A percentile compares a stretch with the other conserved stretches of the same genome.
Conservation (phyloP, 2,113 vertebrate genomes). For the Epinephelus moara region DNA sequence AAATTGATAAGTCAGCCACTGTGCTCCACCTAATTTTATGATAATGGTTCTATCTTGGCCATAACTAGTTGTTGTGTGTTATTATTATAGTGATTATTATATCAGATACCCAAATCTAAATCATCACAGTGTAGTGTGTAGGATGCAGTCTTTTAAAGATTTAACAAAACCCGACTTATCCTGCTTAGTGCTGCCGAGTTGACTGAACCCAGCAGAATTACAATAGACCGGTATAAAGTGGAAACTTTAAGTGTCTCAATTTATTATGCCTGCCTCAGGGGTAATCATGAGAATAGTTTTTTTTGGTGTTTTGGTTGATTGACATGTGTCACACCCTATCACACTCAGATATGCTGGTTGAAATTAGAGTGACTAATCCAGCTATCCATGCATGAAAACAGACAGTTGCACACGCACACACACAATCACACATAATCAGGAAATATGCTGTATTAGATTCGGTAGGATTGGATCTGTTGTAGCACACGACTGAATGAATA, state of each 20-base stretch:
- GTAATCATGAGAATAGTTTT: neutral
- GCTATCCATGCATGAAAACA: conserved; percentile 26
- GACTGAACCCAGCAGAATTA: neutral
- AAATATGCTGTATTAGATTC: conserved; percentile 52
- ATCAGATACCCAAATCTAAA: too few species aligned
- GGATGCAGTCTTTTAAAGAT: too few species aligned
- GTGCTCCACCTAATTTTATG: too few species aligned
- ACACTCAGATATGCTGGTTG: neutral
- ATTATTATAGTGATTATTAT: too few species aligned
- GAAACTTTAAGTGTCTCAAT: neutral
- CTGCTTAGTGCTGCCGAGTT: too few species aligned
- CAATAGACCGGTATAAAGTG: neutral
- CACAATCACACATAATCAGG: conserved; percentile 44
- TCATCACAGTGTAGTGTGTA: too few species aligned
- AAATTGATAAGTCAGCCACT: too few species aligned
- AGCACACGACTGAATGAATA: neutral
- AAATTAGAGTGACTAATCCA: neutral
- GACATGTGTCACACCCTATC: neutral
- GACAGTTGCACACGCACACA: conserved; percentile 22
- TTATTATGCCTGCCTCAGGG: neutral
- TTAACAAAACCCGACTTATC: too few species aligned
- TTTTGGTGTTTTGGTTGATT: neutral
- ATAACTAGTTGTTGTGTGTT: too few species aligned
- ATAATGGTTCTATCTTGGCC: too few species aligned
- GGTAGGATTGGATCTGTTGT: conserved; percentile 23